phyloP scores from a whole-genome alignment of 2,797 vertebrate genomes.

The Chaetodon trifasciatus region DNA sequence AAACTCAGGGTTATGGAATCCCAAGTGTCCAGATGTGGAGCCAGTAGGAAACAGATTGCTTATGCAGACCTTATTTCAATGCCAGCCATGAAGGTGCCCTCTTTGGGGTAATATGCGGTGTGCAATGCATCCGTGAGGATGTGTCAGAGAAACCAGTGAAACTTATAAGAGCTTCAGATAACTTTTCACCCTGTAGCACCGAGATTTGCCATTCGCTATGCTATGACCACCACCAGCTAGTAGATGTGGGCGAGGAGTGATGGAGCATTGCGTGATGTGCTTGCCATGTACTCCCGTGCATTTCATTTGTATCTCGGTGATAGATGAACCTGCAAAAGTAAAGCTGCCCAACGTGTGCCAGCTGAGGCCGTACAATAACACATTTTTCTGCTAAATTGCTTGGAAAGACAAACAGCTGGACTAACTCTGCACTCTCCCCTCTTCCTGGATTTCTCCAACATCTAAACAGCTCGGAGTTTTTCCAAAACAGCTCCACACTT shows the following conservation, averaged over 20 bases:
- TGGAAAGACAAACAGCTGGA: slow-evolving; percentile 79
- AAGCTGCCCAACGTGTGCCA: slow-evolving; percentile 62
- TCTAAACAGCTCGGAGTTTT: slow-evolving; percentile 60
- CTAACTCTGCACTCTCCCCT: slow-evolving; percentile 65
- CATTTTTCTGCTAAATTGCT: slow-evolving; percentile 74
- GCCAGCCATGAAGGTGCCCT: slow-evolving; percentile 83
- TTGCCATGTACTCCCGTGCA: slow-evolving; percentile 28
- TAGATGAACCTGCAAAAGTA: slow-evolving; percentile 58
- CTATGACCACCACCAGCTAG: slow-evolving; percentile 17
- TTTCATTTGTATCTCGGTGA: slow-evolving; percentile 61
- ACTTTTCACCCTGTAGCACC: slow-evolving; percentile 49
- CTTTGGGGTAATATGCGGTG: slow-evolving; percentile 70
- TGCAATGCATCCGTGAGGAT: slow-evolving; percentile 29
- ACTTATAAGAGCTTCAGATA: slow-evolving; percentile 41
- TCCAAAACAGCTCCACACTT: slow-evolving; percentile 54
- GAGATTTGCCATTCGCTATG: slow-evolving; percentile 18
- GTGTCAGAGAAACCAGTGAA: slow-evolving; percentile 62
- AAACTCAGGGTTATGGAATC: slow-evolving; percentile 82
- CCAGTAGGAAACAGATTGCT: slow-evolving; percentile 80
- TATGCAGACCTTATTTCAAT: slow-evolving; percentile 80
- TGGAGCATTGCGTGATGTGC: slow-evolving; percentile 37
- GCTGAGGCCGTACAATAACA: slow-evolving; percentile 71
- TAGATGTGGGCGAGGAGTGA: slow-evolving; percentile 30
- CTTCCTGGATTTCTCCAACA: slow-evolving; percentile 52
- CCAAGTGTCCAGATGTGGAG: slow-evolving; percentile 82